Evolutionary conservation across 2,113 vertebrate genomes (phyloP), one percentile per base, ranked within the genome.

Genomic region (Grantiella picta): DNA sequence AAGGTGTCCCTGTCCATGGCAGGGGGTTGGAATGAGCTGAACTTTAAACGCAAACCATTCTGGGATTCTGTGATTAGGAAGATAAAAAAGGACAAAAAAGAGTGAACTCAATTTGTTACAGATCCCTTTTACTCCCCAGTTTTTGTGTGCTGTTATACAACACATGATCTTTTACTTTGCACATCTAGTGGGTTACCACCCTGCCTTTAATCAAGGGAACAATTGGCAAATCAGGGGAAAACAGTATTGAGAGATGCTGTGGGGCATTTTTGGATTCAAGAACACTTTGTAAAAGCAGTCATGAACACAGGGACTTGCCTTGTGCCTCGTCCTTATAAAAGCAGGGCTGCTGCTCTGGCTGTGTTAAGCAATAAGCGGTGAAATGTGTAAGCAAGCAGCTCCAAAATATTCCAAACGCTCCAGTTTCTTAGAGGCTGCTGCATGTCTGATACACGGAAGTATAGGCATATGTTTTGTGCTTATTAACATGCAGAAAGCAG

Each of bases 161-260:
- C 29, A 31, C 0, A 0, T 42, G 54, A 47, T 16, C 28, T 92
- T 93, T 61, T n/a, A n/a, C 44, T 82, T 61, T 50, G 5, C 35
- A 5, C 15, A 11, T 47, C 35, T 53, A 21, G 42, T 47, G 35
- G 14, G 33, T 35, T 24, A 12, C 5, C 70, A 50, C 27, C 5
- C 21, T 19, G 8, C 14, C 10, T 88, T 65, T 36, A 83, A 82
- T 73, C 25, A 72, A 33, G 27, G 2, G 5, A 63, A 33, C 8
- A 80, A 9, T 14, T 78, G 52, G 8, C 13, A 90, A 59, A 86
- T n/a, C 19, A 31, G 64, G 33, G 17, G 4, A 10, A 36, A 52
- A 18, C 0, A 0, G 8, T 31, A 11, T 44, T 56, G 33, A 27
- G 79, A 49, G 6, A 9, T 42, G 31, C 25, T 47, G 10, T 2